Base-by-base conservation (phyloP, 1,140 invertebrate genomes). In the Diploscapter pachys region DNA sequence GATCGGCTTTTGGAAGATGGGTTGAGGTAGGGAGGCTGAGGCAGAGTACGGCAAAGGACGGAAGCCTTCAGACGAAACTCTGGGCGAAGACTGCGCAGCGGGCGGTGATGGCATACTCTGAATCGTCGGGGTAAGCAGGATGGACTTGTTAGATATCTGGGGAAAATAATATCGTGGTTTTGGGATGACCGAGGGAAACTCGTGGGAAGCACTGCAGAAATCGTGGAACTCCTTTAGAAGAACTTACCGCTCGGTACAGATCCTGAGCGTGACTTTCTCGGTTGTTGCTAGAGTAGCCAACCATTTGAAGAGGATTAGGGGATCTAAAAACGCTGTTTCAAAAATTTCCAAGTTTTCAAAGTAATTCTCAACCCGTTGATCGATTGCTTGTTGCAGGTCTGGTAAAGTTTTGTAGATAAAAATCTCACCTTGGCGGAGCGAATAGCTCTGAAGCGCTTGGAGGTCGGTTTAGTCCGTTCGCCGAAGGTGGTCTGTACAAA, bases 371-470 rank as follows among this genome's bases (percentile, higher is more conserved):
- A 59, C 9, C 57, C 31, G 9, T 59, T 31, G 57, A 11, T 59
- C 31, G 9, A 11, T 59, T 31, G 9, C 9, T 2, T 59, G 9
- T 59, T 59, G 9, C 31, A 11, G 57, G 31, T 59, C 57, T 11
- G 57, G 31, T 31, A 11, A 31, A 11, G 9, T 59, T 11, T 31
- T 59, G 9, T 59, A 11, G 9, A 11, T 31, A 11, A 11, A 11
- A 11, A 59, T 31, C 31, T 59, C 57, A 11, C 57, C 31, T 11
- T 9, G 59, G 73, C 9, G 64, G 64, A 13, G 73, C 73, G 56
- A 74, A 74, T 8, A 74, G 57, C 68, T 69, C 70, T 5, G 64
- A 66, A 3, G 73, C 66, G 4, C 63, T 66, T 4, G 65, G 64
- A 13, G 73, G 73, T 6, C 73, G 64, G 48, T 74, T 69, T 59